A percentile compares a stretch with the other conserved stretches of the same genome.
These are phyloP conservation scores for Clinocottus analis DNA, from an alignment of 2,113 vertebrate species.

Conservation along the genomic window DNA sequence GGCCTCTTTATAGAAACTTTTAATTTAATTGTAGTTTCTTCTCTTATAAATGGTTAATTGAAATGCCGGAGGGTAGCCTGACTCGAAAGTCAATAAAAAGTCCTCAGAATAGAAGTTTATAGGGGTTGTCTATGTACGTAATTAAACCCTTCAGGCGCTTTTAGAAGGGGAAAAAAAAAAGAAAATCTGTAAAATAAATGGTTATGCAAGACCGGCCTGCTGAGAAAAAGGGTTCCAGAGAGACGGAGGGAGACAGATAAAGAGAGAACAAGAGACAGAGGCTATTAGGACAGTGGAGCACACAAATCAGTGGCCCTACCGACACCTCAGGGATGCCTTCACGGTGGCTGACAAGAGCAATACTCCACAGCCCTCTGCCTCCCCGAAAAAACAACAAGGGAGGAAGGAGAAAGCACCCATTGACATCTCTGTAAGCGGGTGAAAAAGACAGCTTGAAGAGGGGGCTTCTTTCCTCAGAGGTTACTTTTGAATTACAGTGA, in stretches of 20 bases:
- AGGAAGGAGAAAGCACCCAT: constrained; percentile 75
- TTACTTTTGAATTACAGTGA: constrained; percentile 9
- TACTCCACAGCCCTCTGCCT: constrained; percentile 78
- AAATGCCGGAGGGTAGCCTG: constrained; percentile 94
- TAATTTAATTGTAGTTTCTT: constrained; percentile 93
- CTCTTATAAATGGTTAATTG: constrained; percentile 98
- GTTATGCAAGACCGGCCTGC: constrained; percentile 71
- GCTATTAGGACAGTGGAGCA: constrained; percentile 64
- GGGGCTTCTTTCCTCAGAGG: neutral
- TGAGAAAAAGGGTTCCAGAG: constrained; percentile 61
- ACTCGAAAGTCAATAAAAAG: constrained; percentile 94
- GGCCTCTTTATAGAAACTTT: constrained; percentile 90
- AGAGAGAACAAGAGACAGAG: constrained; percentile 75
- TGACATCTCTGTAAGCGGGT: constrained; percentile 71
- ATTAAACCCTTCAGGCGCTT: constrained; percentile 99
- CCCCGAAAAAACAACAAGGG: constrained; percentile 73
- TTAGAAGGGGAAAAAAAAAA: constrained; percentile 81
- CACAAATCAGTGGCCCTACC: constrained; percentile 83
- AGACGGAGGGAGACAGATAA: constrained; percentile 68
- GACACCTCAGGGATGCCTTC: constrained; percentile 91
- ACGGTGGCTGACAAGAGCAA: constrained; percentile 90
- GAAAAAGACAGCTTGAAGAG: constrained; percentile 39
- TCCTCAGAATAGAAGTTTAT: constrained; percentile 99
- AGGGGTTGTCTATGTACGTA: constrained; percentile 97
- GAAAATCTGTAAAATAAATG: constrained; percentile 84